These are phyloP conservation scores for Drosophila algonquin DNA, from an alignment of 2,888 invertebrate genomes.

Conservation along the genomic window DNA sequence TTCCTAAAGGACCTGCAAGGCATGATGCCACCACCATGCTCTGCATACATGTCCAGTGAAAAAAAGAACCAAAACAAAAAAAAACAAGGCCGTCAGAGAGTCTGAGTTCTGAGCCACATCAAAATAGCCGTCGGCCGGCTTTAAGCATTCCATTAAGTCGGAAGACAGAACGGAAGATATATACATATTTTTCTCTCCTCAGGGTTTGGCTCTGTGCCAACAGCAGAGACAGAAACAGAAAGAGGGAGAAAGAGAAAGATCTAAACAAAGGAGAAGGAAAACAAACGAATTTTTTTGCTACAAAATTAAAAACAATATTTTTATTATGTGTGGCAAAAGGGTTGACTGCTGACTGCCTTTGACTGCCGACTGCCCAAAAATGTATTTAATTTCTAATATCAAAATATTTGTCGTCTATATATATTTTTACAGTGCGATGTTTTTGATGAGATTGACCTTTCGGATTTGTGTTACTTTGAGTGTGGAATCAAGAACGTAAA, in stretches of 20 bases:
- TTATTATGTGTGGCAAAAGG: constrained; percentile 15
- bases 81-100: constrained; percentile 31
- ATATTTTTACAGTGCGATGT: constrained; percentile 89
- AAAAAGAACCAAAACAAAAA: constrained; percentile 30
- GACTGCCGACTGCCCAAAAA: neutral
- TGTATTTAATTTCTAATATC: neutral
- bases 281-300: constrained; percentile 23
- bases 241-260: neutral
- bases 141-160: constrained; percentile 59
- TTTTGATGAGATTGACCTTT: constrained; percentile 94
- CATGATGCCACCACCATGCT: constrained; percentile 32
- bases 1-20: constrained; percentile 61
- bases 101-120: constrained; percentile 39
- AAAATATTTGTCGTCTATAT: neutral
- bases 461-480: constrained; percentile 93
- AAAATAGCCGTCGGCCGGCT: constrained; percentile 63
- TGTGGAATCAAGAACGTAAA: constrained; percentile 94
- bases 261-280: constrained; percentile 28
- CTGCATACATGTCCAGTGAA: constrained; percentile 9
- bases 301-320: constrained; percentile 13
- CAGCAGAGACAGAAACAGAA: neutral
- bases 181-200: neutral
- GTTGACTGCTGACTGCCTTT: neutral
- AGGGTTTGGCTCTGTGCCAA: constrained; percentile 53
- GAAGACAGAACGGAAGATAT: constrained; percentile 44